These are phyloP conservation scores for Lichenostomus cassidix DNA, from an alignment of 2,113 vertebrate genomes.

Conservation along the genomic window DNA sequence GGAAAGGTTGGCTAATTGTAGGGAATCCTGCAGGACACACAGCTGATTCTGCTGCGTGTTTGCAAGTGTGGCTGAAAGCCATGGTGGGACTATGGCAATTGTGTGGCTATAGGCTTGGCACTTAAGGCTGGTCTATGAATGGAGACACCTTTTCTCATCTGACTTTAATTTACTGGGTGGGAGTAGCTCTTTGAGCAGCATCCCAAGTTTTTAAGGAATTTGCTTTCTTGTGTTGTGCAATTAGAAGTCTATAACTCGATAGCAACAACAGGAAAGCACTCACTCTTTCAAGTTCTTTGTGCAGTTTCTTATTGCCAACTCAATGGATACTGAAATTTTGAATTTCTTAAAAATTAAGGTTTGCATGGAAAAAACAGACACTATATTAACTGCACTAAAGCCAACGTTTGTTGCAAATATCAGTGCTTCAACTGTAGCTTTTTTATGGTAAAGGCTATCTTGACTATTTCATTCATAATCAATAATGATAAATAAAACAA, in stretches of 20 bases:
- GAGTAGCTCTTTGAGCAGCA: background rate
- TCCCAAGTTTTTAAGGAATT: conserved; percentile 13
- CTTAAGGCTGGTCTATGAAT: background rate
- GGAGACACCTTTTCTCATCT: background rate
- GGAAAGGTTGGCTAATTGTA: background rate
- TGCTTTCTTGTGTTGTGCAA: background rate
- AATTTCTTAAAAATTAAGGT: background rate
- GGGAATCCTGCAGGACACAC: background rate
- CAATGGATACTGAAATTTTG: background rate
- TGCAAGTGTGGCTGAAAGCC: background rate
- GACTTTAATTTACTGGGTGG: background rate
- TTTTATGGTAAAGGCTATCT: background rate
- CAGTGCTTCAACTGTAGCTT: background rate
- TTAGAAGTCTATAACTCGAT: background rate
- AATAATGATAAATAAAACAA: conserved; percentile 30
- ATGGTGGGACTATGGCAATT: background rate
- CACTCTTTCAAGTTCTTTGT: background rate
- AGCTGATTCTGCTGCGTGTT: background rate
- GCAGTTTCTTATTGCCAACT: background rate
- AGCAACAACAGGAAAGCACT: background rate
- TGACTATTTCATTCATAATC: background rate
- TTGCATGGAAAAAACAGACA: background rate
- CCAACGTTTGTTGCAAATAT: background rate
- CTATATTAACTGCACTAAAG: background rate
- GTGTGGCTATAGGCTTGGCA: background rate